Conservation (phyloP, 2,797 vertebrate species). For the Staurois parvus region DNA sequence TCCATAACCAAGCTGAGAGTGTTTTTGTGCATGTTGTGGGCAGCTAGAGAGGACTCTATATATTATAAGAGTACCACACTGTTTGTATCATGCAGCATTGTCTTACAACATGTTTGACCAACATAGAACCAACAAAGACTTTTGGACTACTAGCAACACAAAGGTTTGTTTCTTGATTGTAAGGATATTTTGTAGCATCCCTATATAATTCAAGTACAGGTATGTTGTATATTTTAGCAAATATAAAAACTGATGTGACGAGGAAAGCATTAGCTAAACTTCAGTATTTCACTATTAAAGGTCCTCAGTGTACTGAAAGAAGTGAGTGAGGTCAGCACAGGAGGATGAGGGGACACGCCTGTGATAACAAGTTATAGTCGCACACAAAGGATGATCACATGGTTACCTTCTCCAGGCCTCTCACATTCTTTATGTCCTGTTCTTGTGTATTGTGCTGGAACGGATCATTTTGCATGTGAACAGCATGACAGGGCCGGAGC, state of each 20-base stretch:
- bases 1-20: no score
- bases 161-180: no score
- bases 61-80: no score
- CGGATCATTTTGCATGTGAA: conserved; percentile 28
- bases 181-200: no score
- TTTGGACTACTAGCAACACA: no score
- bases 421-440: conserved; percentile 13
- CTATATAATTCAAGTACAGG: not conserved
- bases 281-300: conserved; percentile 3
- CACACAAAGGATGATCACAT: conserved; percentile 32
- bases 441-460: conserved; percentile 33
- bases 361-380: conserved; percentile 45
- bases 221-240: not conserved
- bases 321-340: conserved; percentile 30
- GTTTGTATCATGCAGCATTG: no score
- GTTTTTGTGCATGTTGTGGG: no score
- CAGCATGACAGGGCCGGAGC: conserved; percentile 23
- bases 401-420: conserved; percentile 30
- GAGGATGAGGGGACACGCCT: conserved; percentile 50
- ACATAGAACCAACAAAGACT: no score
- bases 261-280: conserved; percentile 2
- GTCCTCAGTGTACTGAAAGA: conserved; percentile 13
- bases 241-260: not conserved
- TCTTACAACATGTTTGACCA: no score
- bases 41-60: no score